Evolutionary conservation across 2,113 vertebrate species (phyloP), one percentile per base, ranked within the genome.

Genomic region (Oreotrochilus melanogaster): DNA sequence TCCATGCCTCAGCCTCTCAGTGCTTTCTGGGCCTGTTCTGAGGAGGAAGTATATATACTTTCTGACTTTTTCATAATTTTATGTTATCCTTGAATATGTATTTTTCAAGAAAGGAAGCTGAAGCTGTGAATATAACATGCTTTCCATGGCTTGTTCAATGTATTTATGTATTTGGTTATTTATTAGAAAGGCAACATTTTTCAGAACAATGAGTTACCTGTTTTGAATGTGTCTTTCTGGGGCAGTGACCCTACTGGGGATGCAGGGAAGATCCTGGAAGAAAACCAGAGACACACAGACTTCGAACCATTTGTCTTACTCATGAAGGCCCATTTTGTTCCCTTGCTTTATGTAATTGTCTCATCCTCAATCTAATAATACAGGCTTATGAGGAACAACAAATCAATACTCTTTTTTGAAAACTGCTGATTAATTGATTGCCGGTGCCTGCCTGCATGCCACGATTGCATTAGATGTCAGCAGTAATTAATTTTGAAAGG

Each of bases 341-440:
- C 58, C 61, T 88, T 66, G 54, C 76, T 85, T 92, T 94, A 75
- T 91, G 76, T 70, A 89, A 94, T 91, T 89, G 76, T 89, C 88
- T 87, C 8, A 7, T 91, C 62, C 57, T 94, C 88, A 75, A 85
- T 95, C 54, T 96, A 92, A 91, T 95, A 93, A 93, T 90, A 86
- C 23, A 72, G 86, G 66, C 87, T 96, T 94, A 94, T 92, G 88
- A 93, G 83, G 89, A 96, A 91, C 88, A 96, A 96, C 90, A 94
- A 90, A 97, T 97, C 96, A 85, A 97, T 97, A 89, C 11, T 28
- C 16, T 89, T 84, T 88, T 91, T 80, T 88, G 37, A 93, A 93
- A 95, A 82, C 75, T 85, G 54, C 33, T 18, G 11, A 93, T 95
- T 92, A 93, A 94, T 95, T 95, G 96, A 95, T 97, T 91, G 86